phyloP scores from a whole-genome alignment of 2,888 invertebrate genomes.

The Andrena haemorrhoa region DNA sequence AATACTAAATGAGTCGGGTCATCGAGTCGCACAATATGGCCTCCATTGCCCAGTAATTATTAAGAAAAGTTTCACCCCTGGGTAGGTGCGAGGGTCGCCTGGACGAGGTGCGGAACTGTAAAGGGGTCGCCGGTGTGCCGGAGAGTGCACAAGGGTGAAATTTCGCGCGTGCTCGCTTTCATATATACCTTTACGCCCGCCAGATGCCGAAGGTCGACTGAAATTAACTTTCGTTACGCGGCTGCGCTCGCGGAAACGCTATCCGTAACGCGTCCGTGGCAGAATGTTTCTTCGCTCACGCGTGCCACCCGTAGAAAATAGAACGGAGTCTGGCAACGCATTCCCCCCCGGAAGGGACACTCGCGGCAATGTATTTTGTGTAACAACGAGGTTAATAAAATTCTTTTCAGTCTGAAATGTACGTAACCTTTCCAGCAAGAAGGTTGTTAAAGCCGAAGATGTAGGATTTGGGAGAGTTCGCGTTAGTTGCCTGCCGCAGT shows the following conservation, averaged over 20 bases:
- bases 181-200: constrained; percentile 38
- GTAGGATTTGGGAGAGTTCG: no score
- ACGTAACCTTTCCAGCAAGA: no score
- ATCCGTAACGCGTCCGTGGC: constrained; percentile 7
- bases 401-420: no score
- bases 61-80: constrained; percentile 64
- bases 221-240: constrained; percentile 57
- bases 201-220: constrained; percentile 61
- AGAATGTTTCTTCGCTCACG: not conserved
- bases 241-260: constrained; percentile 13
- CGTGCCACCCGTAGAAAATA: not conserved
- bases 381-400: no score
- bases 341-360: no score
- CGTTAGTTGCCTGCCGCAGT: no score
- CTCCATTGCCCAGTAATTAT: constrained; percentile 71
- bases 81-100: constrained; percentile 56
- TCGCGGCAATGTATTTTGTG: no score
- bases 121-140: constrained; percentile 60
- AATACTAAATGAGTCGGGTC: constrained; percentile 60
- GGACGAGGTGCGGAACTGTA: constrained; percentile 56
- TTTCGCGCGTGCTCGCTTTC: constrained; percentile 81
- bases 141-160: constrained; percentile 74
- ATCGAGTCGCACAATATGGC: constrained; percentile 62
- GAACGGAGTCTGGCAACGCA: not conserved
- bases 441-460: no score